Percentiles rank a stretch among this genome's conserved stretches.
These are phyloP conservation scores for Oryctolagus cuniculus DNA, from an alignment of 2,113 vertebrate genomes.

Conservation along the genomic window DNA sequence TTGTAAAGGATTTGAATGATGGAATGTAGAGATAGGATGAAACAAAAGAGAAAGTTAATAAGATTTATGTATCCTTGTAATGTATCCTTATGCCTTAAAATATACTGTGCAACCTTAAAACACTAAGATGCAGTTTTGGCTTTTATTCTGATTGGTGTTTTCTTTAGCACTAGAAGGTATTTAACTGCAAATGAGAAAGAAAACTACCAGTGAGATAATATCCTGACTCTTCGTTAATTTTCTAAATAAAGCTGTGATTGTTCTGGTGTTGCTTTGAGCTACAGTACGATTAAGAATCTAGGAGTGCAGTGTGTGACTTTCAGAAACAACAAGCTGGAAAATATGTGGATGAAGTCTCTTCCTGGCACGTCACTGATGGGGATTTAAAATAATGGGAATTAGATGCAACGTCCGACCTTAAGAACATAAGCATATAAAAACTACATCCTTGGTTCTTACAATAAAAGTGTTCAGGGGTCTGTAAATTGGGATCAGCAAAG, in stretches of 20 bases:
- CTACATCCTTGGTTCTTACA: not conserved
- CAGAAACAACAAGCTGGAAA: not conserved
- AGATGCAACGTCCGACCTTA: not conserved
- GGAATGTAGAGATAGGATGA: conserved; percentile 84
- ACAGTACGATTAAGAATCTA: not conserved
- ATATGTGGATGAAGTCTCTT: not conserved
- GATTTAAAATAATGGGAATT: conserved; percentile 1
- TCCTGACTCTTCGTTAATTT: conserved; percentile 55
- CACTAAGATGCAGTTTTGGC: conserved; percentile 31
- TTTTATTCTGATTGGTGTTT: conserved; percentile 45
- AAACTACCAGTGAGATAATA: conserved; percentile 15
- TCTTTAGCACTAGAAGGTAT: conserved; percentile 47
- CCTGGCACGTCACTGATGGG: not conserved
- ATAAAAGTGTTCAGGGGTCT: conserved; percentile 12
- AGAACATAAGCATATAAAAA: not conserved
- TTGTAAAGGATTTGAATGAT: conserved; percentile 85
- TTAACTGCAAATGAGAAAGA: conserved; percentile 50
- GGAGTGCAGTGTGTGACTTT: not conserved
- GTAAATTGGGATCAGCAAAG: conserved; percentile 1
- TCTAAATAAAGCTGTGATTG: conserved; percentile 20
- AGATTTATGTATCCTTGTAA: conserved; percentile 86
- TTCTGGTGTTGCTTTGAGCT: not conserved
- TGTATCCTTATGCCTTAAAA: conserved; percentile 74
- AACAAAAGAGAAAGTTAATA: conserved; percentile 87
- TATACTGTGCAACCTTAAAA: conserved; percentile 59